phyloP scores from a whole-genome alignment of 2,113 vertebrate genomes.

The Pogona vitticeps region DNA sequence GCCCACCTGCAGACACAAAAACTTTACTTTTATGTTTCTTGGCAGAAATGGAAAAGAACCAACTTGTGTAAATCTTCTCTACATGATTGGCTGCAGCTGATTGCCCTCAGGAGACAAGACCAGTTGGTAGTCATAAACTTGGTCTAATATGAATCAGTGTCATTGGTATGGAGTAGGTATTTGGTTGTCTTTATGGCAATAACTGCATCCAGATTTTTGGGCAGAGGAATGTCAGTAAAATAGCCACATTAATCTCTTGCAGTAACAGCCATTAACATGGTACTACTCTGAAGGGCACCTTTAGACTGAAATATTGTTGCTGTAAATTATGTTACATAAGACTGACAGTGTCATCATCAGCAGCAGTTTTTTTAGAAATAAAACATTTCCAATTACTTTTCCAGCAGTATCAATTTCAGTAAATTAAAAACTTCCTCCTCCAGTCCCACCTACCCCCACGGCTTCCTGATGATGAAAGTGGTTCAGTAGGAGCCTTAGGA shows the following conservation, averaged over 20 bases:
- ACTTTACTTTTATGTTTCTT: neutral
- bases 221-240: neutral
- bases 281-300: neutral
- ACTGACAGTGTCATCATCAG: neutral
- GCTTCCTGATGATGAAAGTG: too few relatives aligned
- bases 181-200: neutral
- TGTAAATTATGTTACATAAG: too few relatives aligned
- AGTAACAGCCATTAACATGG: too few relatives aligned
- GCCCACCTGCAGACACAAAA: neutral
- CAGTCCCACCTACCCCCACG: too few relatives aligned
- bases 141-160: neutral
- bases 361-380: neutral
- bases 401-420: too few relatives aligned
- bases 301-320: neutral
- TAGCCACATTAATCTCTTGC: neutral
- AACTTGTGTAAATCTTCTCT: neutral
- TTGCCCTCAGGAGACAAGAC: neutral
- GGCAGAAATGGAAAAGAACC: neutral
- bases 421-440: too few relatives aligned
- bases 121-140: neutral
- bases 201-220: neutral
- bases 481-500: too few relatives aligned
- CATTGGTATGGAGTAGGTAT: neutral
- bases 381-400: neutral
- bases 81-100: neutral